Conservation (phyloP, 1,140 invertebrate species). For the Ylistrum balloti region DNA sequence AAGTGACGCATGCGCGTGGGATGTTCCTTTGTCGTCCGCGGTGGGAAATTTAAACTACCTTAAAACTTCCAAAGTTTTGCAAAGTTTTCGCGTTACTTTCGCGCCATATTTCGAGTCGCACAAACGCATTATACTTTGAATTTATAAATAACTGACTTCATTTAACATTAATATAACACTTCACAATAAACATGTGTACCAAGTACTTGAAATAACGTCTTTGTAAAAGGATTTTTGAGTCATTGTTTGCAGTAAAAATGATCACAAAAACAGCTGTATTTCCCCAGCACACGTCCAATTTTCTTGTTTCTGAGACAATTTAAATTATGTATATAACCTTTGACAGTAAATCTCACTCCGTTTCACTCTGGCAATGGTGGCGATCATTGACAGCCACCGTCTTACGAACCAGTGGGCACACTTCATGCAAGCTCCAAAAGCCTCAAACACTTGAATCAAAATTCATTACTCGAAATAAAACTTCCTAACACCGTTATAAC, state of each 20-base stretch:
- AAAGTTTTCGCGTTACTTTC: conserved; percentile 25
- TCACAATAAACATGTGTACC: neutral
- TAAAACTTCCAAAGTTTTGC: conserved; percentile 36
- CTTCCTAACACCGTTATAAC: neutral
- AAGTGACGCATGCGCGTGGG: conserved; percentile 22
- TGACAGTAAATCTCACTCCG: neutral
- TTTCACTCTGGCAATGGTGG: neutral
- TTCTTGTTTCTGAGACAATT: conserved; percentile 28
- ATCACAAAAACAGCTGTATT: conserved; percentile 20
- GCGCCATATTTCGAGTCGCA: neutral
- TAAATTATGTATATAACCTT: conserved; percentile 30
- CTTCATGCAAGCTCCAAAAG: conserved; percentile 29
- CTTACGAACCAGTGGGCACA: conserved; percentile 12
- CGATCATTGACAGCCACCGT: neutral
- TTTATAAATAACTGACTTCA: neutral
- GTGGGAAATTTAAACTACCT: conserved; percentile 3
- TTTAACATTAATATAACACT: neutral
- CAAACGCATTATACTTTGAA: neutral
- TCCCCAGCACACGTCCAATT: conserved; percentile 13
- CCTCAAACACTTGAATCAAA: conserved; percentile 29
- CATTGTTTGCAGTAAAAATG: neutral
- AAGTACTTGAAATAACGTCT: neutral
- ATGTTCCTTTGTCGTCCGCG: conserved; percentile 2
- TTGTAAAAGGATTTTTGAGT: neutral
- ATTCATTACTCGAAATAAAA: conserved; percentile 36